Evolutionary conservation across 2,797 vertebrate genomes (phyloP).

Genomic region (Poeciliopsis infans): DNA sequence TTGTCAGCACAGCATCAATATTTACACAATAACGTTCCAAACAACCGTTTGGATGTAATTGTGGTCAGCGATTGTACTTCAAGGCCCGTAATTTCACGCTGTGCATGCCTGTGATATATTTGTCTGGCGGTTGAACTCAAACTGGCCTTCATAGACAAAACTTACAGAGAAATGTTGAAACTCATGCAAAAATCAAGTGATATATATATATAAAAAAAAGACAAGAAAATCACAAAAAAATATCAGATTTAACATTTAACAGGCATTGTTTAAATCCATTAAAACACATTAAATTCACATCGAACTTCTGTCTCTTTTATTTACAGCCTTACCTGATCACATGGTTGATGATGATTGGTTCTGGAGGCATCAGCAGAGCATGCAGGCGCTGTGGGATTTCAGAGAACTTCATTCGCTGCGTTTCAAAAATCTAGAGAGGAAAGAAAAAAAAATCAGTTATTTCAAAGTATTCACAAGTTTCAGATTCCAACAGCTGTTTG

Average conservation of each 20-base stretch:
- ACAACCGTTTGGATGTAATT: not conserved
- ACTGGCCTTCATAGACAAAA: not conserved
- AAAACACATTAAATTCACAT: not conserved
- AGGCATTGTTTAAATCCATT: not conserved
- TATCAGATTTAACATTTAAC: not conserved
- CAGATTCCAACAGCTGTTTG: too few relatives aligned
- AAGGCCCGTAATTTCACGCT: not conserved
- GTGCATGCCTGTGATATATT: not conserved
- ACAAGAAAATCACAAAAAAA: not conserved
- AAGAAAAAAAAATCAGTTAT: slow-evolving; percentile 7
- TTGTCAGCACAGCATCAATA: not conserved
- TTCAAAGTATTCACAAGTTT: not conserved
- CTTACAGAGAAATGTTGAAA: not conserved
- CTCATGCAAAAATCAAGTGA: not conserved
- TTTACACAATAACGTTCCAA: not conserved
- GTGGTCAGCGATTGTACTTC: not conserved
- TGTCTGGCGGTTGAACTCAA: not conserved
- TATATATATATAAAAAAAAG: not conserved
- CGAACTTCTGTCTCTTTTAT: not conserved
- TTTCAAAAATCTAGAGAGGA: slow-evolving; percentile 91
- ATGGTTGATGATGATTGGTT: slow-evolving; percentile 98
- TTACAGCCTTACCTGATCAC: slow-evolving; percentile 87
- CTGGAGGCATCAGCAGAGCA: slow-evolving; percentile 96
- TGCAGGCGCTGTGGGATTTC: slow-evolving; percentile 98
- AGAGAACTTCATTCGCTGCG: slow-evolving; percentile 98